phyloP scores from a whole-genome alignment of 2,888 invertebrate genomes.

The Drosophila mulleri region DNA sequence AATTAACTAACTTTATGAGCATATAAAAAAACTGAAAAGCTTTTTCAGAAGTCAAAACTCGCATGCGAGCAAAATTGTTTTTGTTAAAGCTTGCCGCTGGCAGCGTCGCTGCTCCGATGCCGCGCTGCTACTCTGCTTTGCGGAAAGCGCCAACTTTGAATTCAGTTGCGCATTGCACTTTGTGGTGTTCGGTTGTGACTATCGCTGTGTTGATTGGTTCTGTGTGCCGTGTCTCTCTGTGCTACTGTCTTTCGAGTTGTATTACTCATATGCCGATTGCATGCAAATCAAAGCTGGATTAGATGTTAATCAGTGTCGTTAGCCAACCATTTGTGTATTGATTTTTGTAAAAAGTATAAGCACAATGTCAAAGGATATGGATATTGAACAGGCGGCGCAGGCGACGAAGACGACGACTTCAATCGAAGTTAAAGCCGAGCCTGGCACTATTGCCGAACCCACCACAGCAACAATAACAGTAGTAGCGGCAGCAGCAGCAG shows the following conservation, averaged over 20 bases:
- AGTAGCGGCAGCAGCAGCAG: slow-evolving; percentile 15
- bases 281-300: slow-evolving; percentile 37
- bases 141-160: slow-evolving; percentile 46
- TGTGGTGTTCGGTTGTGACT: slow-evolving; percentile 63
- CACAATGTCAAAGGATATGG: slow-evolving; percentile 66
- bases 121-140: slow-evolving; percentile 31
- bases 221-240: slow-evolving; percentile 11
- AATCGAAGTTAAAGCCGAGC: slow-evolving; percentile 55
- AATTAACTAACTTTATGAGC: slow-evolving; percentile 26
- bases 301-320: slow-evolving; percentile 21
- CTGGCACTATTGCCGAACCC: slow-evolving; percentile 44
- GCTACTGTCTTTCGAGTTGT: slow-evolving; percentile 9
- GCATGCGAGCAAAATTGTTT: slow-evolving; percentile 53
- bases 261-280: slow-evolving; percentile 25
- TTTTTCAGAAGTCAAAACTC: slow-evolving; percentile 23
- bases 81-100: slow-evolving; percentile 33
- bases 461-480: slow-evolving; percentile 28
- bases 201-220: not conserved
- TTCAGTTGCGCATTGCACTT: slow-evolving; percentile 80
- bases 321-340: slow-evolving; percentile 40
- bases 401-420: slow-evolving; percentile 36
- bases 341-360: slow-evolving; percentile 30
- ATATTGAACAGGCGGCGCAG: slow-evolving; percentile 68
- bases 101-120: slow-evolving; percentile 14
- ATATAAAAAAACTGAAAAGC: slow-evolving; percentile 25